Conservation (phyloP, 2,888 invertebrate genomes). For the Embidobia sp. region DNA sequence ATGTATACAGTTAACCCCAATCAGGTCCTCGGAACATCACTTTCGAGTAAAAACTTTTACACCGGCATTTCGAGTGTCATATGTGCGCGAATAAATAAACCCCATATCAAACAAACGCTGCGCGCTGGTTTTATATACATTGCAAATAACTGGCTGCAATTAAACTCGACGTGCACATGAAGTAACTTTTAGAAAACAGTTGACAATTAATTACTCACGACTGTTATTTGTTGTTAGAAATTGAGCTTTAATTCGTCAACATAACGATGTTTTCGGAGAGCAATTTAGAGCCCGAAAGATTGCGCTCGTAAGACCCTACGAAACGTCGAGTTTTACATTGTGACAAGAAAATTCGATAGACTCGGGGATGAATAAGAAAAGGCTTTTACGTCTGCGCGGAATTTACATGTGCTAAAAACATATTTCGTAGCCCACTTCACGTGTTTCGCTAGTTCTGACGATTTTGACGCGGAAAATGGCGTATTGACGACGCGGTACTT, state of each 20-base stretch:
- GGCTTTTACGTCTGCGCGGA: slow-evolving; percentile 3
- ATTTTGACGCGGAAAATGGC: neutral
- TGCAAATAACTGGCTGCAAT: neutral
- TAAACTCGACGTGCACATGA: neutral
- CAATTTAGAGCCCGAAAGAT: neutral
- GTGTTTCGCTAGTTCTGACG: slow-evolving; percentile 9
- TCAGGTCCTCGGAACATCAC: neutral
- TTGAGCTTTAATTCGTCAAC: too few relatives aligned
- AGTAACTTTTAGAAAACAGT: neutral
- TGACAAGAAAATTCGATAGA: neutral
- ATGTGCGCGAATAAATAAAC: neutral
- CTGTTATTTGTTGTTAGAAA: too few relatives aligned
- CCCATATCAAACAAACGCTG: neutral
- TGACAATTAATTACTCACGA: too few relatives aligned
- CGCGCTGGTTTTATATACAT: neutral
- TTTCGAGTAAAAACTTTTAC: slow-evolving; percentile 3
- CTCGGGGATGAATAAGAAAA: neutral
- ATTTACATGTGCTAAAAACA: slow-evolving; percentile 16
- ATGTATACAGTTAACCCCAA: slow-evolving; percentile 26
- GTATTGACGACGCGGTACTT: too few relatives aligned
- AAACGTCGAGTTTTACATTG: slow-evolving; percentile 1
- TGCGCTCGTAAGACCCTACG: neutral
- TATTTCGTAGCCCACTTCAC: neutral
- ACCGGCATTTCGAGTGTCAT: neutral
- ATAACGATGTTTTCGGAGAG: too few relatives aligned